Percentiles rank a stretch among this genome's conserved stretches.
Conservation (phyloP, 2,113 vertebrate species). For the Ploceus nigricollis region DNA sequence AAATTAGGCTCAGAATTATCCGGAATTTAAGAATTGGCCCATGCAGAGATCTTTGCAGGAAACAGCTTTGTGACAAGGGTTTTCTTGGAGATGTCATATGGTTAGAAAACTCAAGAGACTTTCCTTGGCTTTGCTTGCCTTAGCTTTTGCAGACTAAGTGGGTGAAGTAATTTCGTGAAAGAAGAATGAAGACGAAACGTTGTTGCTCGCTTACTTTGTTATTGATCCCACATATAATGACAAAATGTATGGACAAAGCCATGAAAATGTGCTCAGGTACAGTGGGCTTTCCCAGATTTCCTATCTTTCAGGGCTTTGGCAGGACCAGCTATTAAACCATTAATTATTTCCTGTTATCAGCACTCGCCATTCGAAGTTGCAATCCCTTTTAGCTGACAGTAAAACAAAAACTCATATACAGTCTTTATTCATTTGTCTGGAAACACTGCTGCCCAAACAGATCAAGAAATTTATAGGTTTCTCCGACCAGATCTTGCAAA, state of each 20-base stretch:
- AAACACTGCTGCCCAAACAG: neutral
- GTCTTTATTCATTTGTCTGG: neutral
- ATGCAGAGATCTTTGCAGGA: neutral
- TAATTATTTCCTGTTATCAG: neutral
- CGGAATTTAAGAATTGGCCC: neutral
- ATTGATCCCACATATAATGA: neutral
- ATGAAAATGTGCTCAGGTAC: neutral
- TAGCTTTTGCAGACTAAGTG: neutral
- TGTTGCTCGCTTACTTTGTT: accelerated
- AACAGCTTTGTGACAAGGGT: neutral
- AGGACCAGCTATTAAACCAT: neutral
- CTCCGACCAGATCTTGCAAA: neutral
- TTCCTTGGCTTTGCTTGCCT: neutral
- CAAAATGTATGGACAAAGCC: neutral
- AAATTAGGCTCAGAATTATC: neutral
- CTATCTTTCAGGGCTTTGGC: neutral
- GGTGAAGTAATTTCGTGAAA: neutral
- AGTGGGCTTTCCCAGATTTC: neutral
- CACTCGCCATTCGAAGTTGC: neutral
- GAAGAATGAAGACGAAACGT: neutral
- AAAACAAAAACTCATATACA: neutral
- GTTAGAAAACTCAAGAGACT: neutral
- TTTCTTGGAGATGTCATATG: neutral
- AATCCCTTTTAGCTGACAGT: neutral
- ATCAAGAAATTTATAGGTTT: neutral